Percentiles rank a stretch among this genome's conserved stretches.
Conservation (phyloP, 2,888 invertebrate species). For the Pyrgus malvae region DNA sequence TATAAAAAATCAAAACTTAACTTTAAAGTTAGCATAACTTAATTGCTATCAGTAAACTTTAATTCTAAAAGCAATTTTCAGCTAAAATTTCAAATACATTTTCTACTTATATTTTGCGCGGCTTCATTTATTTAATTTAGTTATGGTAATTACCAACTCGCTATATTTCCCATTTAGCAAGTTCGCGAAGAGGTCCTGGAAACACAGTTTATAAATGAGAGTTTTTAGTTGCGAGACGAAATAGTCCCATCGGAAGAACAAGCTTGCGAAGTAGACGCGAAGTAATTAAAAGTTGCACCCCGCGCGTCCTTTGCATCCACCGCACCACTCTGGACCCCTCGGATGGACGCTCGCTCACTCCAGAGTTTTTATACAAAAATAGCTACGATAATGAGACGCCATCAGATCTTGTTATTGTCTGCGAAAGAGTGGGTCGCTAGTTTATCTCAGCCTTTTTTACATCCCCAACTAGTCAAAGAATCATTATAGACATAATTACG, state of each 20-base stretch:
- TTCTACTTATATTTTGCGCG: not conserved
- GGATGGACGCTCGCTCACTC: conserved; percentile 36
- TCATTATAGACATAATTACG: conserved; percentile 13
- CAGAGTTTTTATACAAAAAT: conserved; percentile 23
- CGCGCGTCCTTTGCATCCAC: conserved; percentile 36
- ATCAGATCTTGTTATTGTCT: conserved; percentile 25
- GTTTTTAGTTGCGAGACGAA: conserved; percentile 65
- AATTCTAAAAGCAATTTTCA: not conserved
- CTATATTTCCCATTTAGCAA: conserved; percentile 48
- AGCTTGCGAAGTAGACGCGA: conserved; percentile 60
- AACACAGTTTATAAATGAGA: conserved; percentile 64
- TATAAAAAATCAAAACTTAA: no score
- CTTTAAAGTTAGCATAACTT: no score
- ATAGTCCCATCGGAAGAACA: conserved; percentile 61
- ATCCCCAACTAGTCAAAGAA: conserved; percentile 15
- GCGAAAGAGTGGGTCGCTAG: conserved; percentile 1
- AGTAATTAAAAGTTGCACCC: conserved; percentile 74
- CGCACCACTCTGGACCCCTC: conserved; percentile 37
- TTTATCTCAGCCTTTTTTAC: conserved; percentile 11
- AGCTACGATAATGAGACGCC: conserved; percentile 18
- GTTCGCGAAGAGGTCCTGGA: conserved; percentile 49
- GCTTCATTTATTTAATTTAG: conserved; percentile 7
- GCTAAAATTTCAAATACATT: not conserved
- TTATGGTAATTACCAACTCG: conserved; percentile 30
- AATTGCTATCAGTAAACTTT: no score